These are phyloP conservation scores for Sprattus sprattus DNA, from an alignment of 2,113 vertebrate genomes.

Conservation along the genomic window DNA sequence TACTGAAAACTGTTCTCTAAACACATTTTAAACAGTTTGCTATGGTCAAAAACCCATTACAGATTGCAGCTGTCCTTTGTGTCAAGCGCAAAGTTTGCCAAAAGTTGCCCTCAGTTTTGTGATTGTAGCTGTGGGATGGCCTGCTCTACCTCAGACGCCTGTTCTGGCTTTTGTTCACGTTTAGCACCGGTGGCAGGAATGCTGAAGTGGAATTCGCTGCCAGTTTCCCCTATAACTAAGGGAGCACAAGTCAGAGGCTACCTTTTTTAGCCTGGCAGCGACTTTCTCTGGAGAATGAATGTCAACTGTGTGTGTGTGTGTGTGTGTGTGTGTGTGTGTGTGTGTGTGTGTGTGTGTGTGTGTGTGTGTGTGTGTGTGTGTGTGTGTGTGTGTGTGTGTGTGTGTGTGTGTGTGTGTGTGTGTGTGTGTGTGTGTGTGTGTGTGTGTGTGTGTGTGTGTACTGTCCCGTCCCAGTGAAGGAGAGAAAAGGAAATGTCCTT, in stretches of 20 bases:
- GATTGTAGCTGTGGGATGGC: neutral
- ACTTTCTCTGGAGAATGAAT: slow-evolving; percentile 39
- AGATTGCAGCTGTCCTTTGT: neutral
- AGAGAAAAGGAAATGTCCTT: neutral
- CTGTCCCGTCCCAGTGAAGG: neutral
- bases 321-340: neutral
- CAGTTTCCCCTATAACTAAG: neutral
- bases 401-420: slow-evolving; percentile 32
- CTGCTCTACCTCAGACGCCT: slow-evolving; percentile 27
- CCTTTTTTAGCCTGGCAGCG: slow-evolving; percentile 50
- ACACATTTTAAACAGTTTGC: neutral
- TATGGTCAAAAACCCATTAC: neutral
- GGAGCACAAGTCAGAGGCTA: slow-evolving; percentile 16
- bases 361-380: slow-evolving; percentile 48
- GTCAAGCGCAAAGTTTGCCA: neutral
- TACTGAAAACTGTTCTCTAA: neutral
- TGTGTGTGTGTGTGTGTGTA: neutral
- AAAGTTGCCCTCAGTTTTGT: neutral
- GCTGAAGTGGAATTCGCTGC: slow-evolving; percentile 31
- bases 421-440: neutral
- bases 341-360: no score
- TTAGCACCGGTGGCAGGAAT: slow-evolving; percentile 6
- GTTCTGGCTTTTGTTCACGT: slow-evolving; percentile 39
- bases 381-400: neutral
- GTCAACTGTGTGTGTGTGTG: neutral